phyloP scores from a whole-genome alignment of 37 sponge, comb jelly and placozoan genomes.

The Beroe ovata region DNA sequence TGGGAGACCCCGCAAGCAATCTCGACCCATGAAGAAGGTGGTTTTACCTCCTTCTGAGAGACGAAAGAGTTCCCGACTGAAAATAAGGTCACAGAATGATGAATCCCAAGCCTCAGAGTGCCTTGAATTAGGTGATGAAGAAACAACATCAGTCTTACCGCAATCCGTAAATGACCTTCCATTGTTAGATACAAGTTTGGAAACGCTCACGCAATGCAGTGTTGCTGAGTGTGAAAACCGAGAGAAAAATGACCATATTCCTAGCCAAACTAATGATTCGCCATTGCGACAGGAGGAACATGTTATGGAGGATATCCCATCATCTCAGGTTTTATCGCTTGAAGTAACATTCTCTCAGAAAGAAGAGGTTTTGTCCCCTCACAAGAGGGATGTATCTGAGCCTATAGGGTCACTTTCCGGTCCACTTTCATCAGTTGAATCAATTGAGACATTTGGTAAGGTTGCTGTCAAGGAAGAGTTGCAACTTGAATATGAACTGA shows the following conservation, averaged over 20 bases:
- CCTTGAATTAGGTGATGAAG: not conserved
- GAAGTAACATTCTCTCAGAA: constrained; percentile 7
- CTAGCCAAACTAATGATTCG: not conserved
- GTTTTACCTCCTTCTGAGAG: not conserved
- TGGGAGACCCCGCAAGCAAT: constrained; percentile 19
- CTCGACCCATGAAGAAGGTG: not conserved
- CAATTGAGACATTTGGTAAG: constrained; percentile 56
- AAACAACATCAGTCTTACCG: not conserved
- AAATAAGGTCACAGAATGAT: not conserved
- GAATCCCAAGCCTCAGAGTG: too few relatives aligned
- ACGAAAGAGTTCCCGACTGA: not conserved
- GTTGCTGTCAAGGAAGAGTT: not conserved
- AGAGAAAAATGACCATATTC: not conserved
- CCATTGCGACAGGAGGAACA: too few relatives aligned
- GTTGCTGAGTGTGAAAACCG: not conserved
- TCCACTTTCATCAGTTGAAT: constrained; percentile 33
- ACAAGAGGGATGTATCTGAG: not conserved
- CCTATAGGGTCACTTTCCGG: not conserved
- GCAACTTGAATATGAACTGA: not conserved
- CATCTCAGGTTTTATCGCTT: not conserved
- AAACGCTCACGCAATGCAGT: not conserved
- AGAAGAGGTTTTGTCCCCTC: not conserved
- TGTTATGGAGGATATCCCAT: not conserved
- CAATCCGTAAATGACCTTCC: not conserved
- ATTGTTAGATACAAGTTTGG: not conserved